Percentiles rank a stretch among this genome's conserved stretches.
Conservation (phyloP, 2,888 invertebrate genomes). For the Abscondita cerata region DNA sequence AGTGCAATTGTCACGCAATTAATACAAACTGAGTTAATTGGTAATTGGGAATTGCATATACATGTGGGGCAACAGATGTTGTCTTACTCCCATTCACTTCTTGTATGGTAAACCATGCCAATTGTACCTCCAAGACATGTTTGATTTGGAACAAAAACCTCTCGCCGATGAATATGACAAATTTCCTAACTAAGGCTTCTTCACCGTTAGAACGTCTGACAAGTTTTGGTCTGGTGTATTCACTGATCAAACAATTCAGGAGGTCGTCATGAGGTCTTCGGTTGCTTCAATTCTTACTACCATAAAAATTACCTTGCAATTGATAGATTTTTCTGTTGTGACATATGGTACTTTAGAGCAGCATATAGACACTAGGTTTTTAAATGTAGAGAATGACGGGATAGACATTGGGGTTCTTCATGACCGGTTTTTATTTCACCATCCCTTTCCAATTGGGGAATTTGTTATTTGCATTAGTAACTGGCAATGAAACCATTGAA, state of each 20-base stretch:
- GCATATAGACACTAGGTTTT: constrained; percentile 3
- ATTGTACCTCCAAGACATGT: too few species aligned
- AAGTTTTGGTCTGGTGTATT: constrained; percentile 20
- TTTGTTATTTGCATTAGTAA: background rate
- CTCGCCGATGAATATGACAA: too few species aligned
- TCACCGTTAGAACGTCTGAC: constrained; percentile 15
- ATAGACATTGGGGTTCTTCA: background rate
- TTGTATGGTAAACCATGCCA: too few species aligned
- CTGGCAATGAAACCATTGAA: constrained; percentile 9
- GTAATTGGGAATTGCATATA: too few species aligned
- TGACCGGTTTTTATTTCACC: background rate
- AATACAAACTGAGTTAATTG: too few species aligned
- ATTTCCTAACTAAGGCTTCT: too few species aligned
- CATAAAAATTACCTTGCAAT: background rate
- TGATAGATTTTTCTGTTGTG: constrained; percentile 14
- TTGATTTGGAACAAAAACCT: too few species aligned
- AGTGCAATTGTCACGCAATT: too few species aligned
- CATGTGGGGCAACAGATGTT: too few species aligned
- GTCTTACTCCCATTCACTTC: too few species aligned
- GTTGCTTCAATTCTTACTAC: constrained; percentile 6
- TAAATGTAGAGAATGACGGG: constrained; percentile 4
- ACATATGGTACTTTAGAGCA: constrained; percentile 10
- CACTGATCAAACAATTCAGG: constrained; percentile 16
- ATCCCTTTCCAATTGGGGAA: constrained; percentile 1
- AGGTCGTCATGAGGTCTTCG: constrained; percentile 18